phyloP scores from a whole-genome alignment of 1,140 invertebrate genomes.

The Ruditapes philippinarum region DNA sequence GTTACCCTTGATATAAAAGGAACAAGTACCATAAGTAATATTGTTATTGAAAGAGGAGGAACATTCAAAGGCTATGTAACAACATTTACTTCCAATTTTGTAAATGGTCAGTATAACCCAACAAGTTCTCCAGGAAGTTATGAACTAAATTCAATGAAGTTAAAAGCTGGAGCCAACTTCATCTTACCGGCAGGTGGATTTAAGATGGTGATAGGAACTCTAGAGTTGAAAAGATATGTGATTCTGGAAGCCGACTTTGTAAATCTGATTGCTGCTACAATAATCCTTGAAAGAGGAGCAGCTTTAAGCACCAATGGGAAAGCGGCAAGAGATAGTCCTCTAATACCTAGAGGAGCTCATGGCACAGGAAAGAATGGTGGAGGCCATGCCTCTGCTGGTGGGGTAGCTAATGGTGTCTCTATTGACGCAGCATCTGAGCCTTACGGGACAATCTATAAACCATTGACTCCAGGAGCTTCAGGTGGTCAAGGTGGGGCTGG shows the following conservation, averaged over 20 bases:
- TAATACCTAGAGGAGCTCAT: constrained; percentile 61
- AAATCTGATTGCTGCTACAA: constrained; percentile 67
- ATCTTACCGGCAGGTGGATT: constrained; percentile 64
- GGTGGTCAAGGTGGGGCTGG: constrained; percentile 75
- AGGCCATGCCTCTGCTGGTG: constrained; percentile 75
- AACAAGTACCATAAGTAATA: constrained; percentile 75
- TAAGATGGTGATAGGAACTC: constrained; percentile 66
- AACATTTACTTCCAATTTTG: constrained; percentile 75
- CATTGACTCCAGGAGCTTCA: constrained; percentile 67
- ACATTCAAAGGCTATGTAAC: constrained; percentile 68
- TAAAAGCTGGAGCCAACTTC: constrained; percentile 74
- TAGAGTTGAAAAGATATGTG: constrained; percentile 76
- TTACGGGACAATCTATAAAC: constrained; percentile 77
- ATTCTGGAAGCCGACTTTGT: constrained; percentile 69
- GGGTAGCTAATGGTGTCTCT: constrained; percentile 62
- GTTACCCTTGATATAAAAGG: constrained; percentile 70
- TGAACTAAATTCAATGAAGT: constrained; percentile 64
- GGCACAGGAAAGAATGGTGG: constrained; percentile 72
- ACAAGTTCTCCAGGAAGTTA: constrained; percentile 71
- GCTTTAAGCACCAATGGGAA: constrained; percentile 71
- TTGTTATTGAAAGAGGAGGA: constrained; percentile 74
- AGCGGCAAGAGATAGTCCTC: constrained; percentile 30
- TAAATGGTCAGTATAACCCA: constrained; percentile 64
- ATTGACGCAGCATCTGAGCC: constrained; percentile 62
- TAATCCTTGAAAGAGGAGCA: constrained; percentile 75